Evolutionary conservation across 2,797 vertebrate species (phyloP), one percentile per base, ranked within the genome.

Genomic region (Acipenser transmontanus): DNA sequence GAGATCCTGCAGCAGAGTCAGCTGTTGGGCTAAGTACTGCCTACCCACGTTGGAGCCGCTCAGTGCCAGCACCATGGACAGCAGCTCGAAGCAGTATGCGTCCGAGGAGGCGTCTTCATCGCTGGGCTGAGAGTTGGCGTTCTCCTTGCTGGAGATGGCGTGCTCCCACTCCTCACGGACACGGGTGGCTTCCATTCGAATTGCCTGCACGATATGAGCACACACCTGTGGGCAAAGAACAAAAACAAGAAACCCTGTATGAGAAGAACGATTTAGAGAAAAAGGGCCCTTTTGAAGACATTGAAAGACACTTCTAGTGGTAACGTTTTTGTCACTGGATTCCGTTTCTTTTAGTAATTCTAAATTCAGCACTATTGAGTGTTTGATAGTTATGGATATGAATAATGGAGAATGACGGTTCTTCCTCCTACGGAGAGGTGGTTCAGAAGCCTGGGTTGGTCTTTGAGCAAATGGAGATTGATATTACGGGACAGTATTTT

Each of bases 81-180:
- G 88, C 64, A 99, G 87, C 83, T 99, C 97, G 65, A 99, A 99
- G 83, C 97, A 99, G 73, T 99, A 99, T 1, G 97, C 97, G 0
- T 99, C 97, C 0, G 96, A 98, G 49, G 97, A 89, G 1, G 96
- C 96, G 0, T 99, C 97, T 49, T 99, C 97, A 1, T 99, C 97
- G 0, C 75, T 99, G 51, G 97, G 97, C 84, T 99, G 97, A 0
- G 97, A 99, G 82, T 99, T 99, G 66, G 97, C 97, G 0, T 99
- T 99, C 82, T 99, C 97, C 65, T 98, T 99, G 87, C 97, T 98
- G 70, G 97, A 99, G 74, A 99, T 99, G 72, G 97, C 96, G 10
- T 98, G 97, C 56, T 99, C 97, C 97, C 97, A 99, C 70, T 99
- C 97, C 69, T 99, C 97, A 11, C 97, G 92, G 14, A 99, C 97